Percentiles rank a stretch among this genome's conserved stretches.
Evolutionary conservation across 35 echinoderm and acorn worm genomes (phyloP).

Genomic region (Strongylocentrotus purpuratus): DNA sequence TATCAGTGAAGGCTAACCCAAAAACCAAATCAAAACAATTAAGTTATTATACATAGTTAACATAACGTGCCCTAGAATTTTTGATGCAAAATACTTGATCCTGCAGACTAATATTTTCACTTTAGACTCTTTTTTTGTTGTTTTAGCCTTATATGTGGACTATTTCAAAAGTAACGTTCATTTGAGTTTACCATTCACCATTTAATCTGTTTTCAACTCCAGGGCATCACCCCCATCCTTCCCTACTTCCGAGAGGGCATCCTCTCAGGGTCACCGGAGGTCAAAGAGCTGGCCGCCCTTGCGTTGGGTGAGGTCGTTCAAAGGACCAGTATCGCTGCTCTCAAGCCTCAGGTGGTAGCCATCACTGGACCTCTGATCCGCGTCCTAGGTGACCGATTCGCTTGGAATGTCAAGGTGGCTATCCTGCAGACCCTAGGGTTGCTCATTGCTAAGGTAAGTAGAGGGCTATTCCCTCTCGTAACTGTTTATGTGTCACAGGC

Average conservation of each 20-base stretch:
- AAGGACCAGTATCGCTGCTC: slow-evolving; percentile 78
- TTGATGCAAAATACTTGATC: too few species aligned
- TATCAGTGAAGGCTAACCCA: too few species aligned
- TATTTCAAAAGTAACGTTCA: too few species aligned
- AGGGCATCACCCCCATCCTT: slow-evolving; percentile 91
- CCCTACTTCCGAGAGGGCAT: slow-evolving; percentile 94
- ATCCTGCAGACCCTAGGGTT: slow-evolving; percentile 85
- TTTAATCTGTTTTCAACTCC: not conserved
- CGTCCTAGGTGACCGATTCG: slow-evolving; percentile 88
- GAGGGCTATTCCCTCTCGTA: too few species aligned
- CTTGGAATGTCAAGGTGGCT: slow-evolving; percentile 98
- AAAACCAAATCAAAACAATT: too few species aligned
- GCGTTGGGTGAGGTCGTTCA: slow-evolving; percentile 88
- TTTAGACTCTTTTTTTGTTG: too few species aligned
- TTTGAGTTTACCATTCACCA: not conserved
- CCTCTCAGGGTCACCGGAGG: slow-evolving; percentile 83
- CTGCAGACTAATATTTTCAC: too few species aligned
- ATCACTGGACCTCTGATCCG: slow-evolving; percentile 98
- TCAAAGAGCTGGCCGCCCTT: slow-evolving; percentile 83
- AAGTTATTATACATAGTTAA: too few species aligned
- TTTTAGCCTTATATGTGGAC: too few species aligned
- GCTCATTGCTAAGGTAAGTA: slow-evolving; percentile 85
- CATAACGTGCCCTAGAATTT: too few species aligned
- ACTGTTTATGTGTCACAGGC: too few species aligned
- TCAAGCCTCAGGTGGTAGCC: slow-evolving; percentile 92